Evolutionary conservation across 2,888 invertebrate genomes (phyloP).

Genomic region (Drosophila flavopinicola): DNA sequence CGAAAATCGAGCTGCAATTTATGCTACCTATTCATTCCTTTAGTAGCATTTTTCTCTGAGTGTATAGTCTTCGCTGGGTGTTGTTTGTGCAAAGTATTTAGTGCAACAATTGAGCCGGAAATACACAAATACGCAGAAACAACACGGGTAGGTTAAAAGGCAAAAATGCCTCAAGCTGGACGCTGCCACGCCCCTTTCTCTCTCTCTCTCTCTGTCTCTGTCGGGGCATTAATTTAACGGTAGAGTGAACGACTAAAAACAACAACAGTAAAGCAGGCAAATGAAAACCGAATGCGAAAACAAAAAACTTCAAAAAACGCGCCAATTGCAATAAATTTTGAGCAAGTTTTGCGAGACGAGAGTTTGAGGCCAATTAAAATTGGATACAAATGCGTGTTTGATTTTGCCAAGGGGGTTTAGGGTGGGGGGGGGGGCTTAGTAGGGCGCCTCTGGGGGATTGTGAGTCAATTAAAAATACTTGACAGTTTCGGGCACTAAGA

Average conservation of each 20-base stretch:
- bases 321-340: constrained; percentile 55
- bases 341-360: constrained; percentile 22
- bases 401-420: constrained; percentile 14
- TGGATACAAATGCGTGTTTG: constrained; percentile 69
- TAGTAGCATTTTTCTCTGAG: neutral
- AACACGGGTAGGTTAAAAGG: constrained; percentile 23
- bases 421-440: neutral
- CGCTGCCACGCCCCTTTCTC: constrained; percentile 14
- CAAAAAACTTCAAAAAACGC: constrained; percentile 41
- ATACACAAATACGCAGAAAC: constrained; percentile 40
- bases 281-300: constrained; percentile 25
- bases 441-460: constrained; percentile 51
- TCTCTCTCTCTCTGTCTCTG: constrained; percentile 5
- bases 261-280: constrained; percentile 32
- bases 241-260: constrained; percentile 49
- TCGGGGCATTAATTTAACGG: constrained; percentile 67
- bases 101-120: constrained; percentile 78
- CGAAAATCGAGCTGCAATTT: too few species aligned
- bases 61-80: constrained; percentile 24
- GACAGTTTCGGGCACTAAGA: constrained; percentile 59
- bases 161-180: constrained; percentile 37
- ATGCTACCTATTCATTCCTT: too few species aligned
- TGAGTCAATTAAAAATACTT: constrained; percentile 77
- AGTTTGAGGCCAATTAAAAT: constrained; percentile 69
- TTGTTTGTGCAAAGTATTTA: constrained; percentile 72